Percentiles rank a stretch among this genome's conserved stretches.
Evolutionary conservation across 2,113 vertebrate species (phyloP).

Genomic region (Micronycteris hirsuta): DNA sequence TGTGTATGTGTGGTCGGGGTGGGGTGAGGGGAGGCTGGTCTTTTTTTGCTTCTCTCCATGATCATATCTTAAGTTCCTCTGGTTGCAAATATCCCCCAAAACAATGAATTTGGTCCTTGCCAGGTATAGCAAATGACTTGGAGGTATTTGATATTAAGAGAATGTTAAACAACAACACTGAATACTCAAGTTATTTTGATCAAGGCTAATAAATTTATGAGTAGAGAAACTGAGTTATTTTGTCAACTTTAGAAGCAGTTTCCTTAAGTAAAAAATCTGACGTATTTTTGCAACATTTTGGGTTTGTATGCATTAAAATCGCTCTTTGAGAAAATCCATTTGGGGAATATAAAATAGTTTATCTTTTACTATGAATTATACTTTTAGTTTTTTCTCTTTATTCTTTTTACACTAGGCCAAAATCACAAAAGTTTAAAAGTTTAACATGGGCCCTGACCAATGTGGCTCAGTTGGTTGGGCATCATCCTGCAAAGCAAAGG

Average conservation of each 20-base stretch:
- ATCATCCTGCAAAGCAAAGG: too few species aligned
- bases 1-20: not conserved
- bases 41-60: not conserved
- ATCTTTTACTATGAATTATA: not conserved
- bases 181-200: not conserved
- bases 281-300: not conserved
- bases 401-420: not conserved
- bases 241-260: not conserved
- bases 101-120: not conserved
- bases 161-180: not conserved
- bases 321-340: conserved; percentile 5
- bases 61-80: not conserved
- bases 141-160: not conserved
- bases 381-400: not conserved
- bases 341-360: not conserved
- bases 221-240: not conserved
- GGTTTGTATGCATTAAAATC: not conserved
- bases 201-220: not conserved
- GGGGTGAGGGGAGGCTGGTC: not conserved
- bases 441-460: not conserved
- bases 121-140: not conserved
- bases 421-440: conserved; percentile 4
- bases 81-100: not conserved
- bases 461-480: too few species aligned
- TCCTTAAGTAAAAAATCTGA: conserved; percentile 4